These are phyloP conservation scores for Theropithecus gelada DNA, from an alignment of 2,113 vertebrate species.

Conservation along the genomic window DNA sequence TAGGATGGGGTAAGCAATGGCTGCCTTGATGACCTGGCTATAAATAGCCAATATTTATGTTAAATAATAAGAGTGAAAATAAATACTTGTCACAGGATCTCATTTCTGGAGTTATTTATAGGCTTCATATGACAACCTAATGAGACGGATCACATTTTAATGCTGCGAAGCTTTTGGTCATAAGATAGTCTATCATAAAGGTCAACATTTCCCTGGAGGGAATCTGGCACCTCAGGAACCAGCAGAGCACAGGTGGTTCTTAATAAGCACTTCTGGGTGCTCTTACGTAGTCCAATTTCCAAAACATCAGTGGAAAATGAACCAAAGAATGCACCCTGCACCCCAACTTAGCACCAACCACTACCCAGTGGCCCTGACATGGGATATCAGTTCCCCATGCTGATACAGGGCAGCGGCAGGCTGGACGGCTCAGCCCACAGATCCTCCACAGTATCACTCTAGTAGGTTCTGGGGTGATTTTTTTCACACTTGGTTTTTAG, in stretches of 20 bases:
- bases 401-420: fast-evolving
- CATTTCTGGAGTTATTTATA: conserved; percentile 36
- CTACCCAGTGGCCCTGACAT: not conserved
- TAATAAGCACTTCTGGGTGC: no score
- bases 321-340: fast-evolving
- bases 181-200: not conserved
- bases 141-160: not conserved
- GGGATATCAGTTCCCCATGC: not conserved
- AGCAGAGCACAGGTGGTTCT: not conserved
- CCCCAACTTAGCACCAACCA: not conserved
- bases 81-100: not conserved
- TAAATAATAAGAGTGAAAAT: not conserved
- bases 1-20: not conserved
- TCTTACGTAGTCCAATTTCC: not conserved
- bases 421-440: not conserved
- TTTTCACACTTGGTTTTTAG: not conserved
- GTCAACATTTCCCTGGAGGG: not conserved
- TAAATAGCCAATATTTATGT: conserved; percentile 23
- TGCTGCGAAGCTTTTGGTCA: not conserved
- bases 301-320: not conserved
- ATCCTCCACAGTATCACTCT: fast-evolving
- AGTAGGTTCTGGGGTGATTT: no score
- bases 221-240: no score
- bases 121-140: not conserved
- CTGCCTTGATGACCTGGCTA: not conserved